These are phyloP conservation scores for Peromyscus leucopus DNA, from an alignment of 2,113 vertebrate species.

Conservation along the genomic window DNA sequence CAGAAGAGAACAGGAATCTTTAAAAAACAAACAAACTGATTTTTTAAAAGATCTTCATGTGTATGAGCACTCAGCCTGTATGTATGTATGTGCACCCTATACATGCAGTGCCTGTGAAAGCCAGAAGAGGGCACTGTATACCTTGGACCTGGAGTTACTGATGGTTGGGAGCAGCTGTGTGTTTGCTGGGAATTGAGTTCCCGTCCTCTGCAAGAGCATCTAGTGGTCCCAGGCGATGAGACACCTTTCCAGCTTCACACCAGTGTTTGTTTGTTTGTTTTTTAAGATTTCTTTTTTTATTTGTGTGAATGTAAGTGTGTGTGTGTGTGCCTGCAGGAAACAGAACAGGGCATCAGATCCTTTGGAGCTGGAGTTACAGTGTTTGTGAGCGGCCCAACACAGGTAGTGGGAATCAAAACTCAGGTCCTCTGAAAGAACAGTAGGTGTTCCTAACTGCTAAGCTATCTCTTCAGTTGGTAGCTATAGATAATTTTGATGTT, in stretches of 20 bases:
- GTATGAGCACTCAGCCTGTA: not conserved
- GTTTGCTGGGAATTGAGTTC: not conserved
- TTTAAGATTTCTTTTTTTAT: not conserved
- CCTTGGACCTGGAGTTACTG: not conserved
- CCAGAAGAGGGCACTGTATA: not conserved
- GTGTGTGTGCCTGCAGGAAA: not conserved
- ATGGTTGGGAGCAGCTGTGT: not conserved
- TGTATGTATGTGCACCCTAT: not conserved
- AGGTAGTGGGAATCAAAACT: not conserved
- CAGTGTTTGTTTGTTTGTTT: not conserved
- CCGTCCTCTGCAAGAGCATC: not conserved
- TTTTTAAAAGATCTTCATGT: not conserved
- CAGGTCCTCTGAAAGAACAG: not conserved
- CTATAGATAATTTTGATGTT: not conserved
- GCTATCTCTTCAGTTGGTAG: too few relatives aligned
- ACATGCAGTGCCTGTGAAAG: not conserved
- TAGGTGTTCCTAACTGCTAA: not conserved
- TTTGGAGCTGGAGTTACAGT: not conserved
- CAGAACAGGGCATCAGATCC: not conserved
- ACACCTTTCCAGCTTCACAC: not conserved
- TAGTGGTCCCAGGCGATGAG: not conserved
- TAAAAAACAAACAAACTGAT: not conserved
- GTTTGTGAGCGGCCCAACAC: not conserved
- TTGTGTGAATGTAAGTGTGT: not conserved
- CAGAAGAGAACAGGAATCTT: constrained; percentile 71